Percentiles rank a stretch among this genome's conserved stretches.
These are phyloP conservation scores for Nibea coibor DNA, from an alignment of 2,113 vertebrate species.

Conservation along the genomic window DNA sequence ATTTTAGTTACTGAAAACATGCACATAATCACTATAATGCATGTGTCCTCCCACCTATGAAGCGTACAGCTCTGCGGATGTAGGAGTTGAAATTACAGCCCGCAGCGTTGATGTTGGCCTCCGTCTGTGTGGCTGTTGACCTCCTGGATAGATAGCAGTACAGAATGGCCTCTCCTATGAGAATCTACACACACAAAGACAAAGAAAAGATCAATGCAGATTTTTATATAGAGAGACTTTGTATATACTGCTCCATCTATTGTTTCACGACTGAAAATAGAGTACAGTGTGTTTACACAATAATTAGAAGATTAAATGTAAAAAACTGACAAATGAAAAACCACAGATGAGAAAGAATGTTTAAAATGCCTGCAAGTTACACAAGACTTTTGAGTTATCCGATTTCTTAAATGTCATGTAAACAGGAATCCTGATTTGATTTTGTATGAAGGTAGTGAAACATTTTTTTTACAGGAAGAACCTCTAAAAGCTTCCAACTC, in stretches of 20 bases:
- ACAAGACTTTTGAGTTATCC: too few species aligned
- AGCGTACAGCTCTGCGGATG: slow-evolving; percentile 95
- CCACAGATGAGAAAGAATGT: too few species aligned
- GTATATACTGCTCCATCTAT: neutral
- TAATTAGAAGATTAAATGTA: neutral
- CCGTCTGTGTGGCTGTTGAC: slow-evolving; percentile 88
- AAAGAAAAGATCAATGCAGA: neutral
- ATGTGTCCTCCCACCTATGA: slow-evolving; percentile 88
- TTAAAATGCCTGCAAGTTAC: too few species aligned
- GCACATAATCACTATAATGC: neutral
- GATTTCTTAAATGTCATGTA: too few species aligned
- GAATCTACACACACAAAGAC: slow-evolving; percentile 85
- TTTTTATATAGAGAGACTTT: neutral
- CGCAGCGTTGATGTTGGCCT: slow-evolving; percentile 95
- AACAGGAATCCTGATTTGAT: too few species aligned
- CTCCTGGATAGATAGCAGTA: slow-evolving; percentile 96
- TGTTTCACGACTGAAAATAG: neutral
- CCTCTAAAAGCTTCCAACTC: too few species aligned
- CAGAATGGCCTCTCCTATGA: slow-evolving; percentile 96
- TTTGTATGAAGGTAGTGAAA: too few species aligned
- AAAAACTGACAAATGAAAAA: too few species aligned
- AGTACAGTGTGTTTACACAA: too few species aligned
- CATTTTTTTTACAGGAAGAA: too few species aligned
- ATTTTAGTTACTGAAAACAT: neutral
- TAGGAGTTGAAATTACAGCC: slow-evolving; percentile 99